phyloP scores from a whole-genome alignment of 2,797 vertebrate genomes.

The Myripristis murdjan region DNA sequence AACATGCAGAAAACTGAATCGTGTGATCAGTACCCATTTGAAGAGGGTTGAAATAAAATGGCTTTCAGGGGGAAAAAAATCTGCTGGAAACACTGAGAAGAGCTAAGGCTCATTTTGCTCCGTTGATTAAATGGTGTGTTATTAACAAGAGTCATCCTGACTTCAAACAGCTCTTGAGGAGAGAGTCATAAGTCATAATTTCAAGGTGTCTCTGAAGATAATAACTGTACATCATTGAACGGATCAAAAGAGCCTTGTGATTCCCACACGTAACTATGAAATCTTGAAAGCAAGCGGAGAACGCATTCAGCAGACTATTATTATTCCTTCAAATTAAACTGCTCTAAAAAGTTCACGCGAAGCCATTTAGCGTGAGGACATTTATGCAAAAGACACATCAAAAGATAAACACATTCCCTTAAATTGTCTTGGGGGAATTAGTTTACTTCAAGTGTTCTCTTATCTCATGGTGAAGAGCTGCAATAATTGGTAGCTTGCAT shows the following conservation, averaged over 20 bases:
- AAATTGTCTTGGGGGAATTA: constrained; percentile 46
- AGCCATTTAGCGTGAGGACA: constrained; percentile 60
- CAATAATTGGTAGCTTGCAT: constrained; percentile 38
- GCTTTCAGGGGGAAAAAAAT: constrained; percentile 58
- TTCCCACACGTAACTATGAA: constrained; percentile 63
- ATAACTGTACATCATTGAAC: constrained; percentile 71
- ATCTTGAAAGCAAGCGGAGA: constrained; percentile 68
- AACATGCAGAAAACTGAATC: constrained; percentile 31
- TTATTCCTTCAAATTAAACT: constrained; percentile 70
- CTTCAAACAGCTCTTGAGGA: constrained; percentile 65
- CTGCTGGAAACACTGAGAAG: constrained; percentile 29
- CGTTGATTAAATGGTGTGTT: constrained; percentile 66
- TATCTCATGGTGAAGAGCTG: constrained; percentile 9
- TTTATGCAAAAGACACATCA: constrained; percentile 63
- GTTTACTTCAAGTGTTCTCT: constrained; percentile 16
- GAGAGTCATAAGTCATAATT: constrained; percentile 73
- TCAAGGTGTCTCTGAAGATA: constrained; percentile 81
- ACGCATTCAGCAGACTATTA: constrained; percentile 65
- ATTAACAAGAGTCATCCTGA: constrained; percentile 65
- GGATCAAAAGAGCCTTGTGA: constrained; percentile 71
- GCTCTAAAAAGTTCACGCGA: constrained; percentile 59
- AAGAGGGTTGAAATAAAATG: constrained; percentile 52
- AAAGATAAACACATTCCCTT: constrained; percentile 51
- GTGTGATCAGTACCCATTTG: constrained; percentile 51
- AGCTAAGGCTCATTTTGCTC: constrained; percentile 55